Percentiles rank a stretch among this genome's conserved stretches.
These are phyloP conservation scores for Pilophorus perplexus DNA, from an alignment of 2,888 invertebrate species.

Conservation along the genomic window DNA sequence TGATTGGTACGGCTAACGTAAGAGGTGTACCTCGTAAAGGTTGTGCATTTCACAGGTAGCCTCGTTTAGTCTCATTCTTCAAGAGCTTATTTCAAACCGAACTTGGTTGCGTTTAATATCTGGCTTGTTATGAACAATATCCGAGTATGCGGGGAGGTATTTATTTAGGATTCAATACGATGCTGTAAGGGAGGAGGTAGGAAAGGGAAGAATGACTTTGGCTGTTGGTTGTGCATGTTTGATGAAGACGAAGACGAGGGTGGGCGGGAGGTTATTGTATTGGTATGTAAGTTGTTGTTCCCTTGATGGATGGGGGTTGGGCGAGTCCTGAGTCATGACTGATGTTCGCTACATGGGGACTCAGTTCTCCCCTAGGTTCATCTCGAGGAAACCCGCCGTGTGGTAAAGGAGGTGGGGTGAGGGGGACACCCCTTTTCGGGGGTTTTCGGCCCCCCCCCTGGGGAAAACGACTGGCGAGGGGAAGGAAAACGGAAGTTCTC, in stretches of 20 bases:
- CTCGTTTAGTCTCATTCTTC: no score
- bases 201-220: constrained; percentile 28
- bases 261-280: constrained; percentile 35
- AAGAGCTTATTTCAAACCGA: no score
- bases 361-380: neutral
- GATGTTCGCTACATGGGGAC: constrained; percentile 27
- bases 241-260: constrained; percentile 28
- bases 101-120: no score
- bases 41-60: no score
- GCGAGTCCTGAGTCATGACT: constrained; percentile 40
- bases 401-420: neutral
- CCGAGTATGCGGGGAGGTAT: no score
- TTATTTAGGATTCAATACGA: no score
- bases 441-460: constrained; percentile 1
- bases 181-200: neutral
- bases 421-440: neutral
- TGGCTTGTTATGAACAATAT: no score
- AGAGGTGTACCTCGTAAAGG: no score
- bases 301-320: constrained; percentile 31
- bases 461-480: neutral
- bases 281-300: constrained; percentile 42
- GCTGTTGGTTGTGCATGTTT: constrained; percentile 39
- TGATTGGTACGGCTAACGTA: no score
- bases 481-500: constrained; percentile 25
- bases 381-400: neutral